A percentile compares a stretch with the other conserved stretches of the same genome.
These are phyloP conservation scores for Autographa gamma DNA, from an alignment of 2,888 invertebrate species.

Conservation along the genomic window DNA sequence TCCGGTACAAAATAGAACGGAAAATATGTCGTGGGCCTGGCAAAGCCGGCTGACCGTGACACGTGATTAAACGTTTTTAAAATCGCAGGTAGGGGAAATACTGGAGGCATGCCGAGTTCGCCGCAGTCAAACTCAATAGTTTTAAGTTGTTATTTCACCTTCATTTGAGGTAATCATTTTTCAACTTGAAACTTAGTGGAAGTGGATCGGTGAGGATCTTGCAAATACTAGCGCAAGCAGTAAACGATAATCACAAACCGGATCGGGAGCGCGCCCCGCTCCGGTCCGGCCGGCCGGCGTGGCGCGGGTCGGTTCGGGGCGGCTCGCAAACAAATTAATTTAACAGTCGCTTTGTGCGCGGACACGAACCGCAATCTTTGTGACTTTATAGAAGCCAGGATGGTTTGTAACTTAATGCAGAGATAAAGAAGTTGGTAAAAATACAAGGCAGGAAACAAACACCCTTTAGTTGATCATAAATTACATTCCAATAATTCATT, in stretches of 20 bases:
- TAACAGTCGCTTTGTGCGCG: conserved; percentile 7
- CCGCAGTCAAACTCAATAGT: conserved; percentile 21
- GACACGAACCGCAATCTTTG: conserved; percentile 7
- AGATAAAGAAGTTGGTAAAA: neutral
- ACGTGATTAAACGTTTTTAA: neutral
- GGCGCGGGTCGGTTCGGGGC: neutral
- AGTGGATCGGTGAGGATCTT: neutral
- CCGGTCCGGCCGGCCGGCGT: neutral
- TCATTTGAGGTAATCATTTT: conserved; percentile 8
- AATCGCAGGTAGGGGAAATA: conserved; percentile 15
- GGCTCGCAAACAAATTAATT: conserved; percentile 24
- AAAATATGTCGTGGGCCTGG: conserved; percentile 14
- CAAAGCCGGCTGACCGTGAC: neutral
- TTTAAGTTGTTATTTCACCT: conserved; percentile 5
- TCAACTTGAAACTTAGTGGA: conserved; percentile 11
- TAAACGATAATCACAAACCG: conserved; percentile 14
- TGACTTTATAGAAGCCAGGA: conserved; percentile 1
- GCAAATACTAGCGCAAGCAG: conserved; percentile 8
- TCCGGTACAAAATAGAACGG: conserved; percentile 8
- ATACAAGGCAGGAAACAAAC: neutral
- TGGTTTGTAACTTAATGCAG: neutral
- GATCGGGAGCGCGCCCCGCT: neutral
- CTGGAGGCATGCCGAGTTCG: neutral
- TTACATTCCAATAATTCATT: neutral
- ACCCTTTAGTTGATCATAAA: neutral